These are phyloP conservation scores for Apodemus sylvaticus DNA, from an alignment of 2,113 vertebrate species.

Conservation along the genomic window DNA sequence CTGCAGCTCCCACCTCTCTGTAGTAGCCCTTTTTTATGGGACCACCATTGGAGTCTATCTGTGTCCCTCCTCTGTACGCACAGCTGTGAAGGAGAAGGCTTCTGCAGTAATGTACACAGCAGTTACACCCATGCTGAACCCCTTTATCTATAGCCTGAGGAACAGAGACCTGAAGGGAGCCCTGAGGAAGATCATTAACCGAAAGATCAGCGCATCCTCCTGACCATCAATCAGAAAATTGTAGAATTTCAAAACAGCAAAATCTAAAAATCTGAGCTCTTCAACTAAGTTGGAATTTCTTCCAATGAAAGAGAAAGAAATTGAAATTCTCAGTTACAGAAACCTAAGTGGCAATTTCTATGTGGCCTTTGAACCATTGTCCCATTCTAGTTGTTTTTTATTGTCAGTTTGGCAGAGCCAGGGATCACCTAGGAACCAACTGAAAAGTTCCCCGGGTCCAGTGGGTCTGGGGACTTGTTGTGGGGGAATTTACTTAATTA, in stretches of 20 bases:
- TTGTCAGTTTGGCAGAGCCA: background rate
- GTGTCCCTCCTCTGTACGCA: constrained; percentile 60
- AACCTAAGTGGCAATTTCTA: background rate
- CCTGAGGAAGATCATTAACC: constrained; percentile 37
- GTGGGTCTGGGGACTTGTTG: background rate
- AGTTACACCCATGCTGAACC: constrained; percentile 77
- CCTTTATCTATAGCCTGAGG: constrained; percentile 79
- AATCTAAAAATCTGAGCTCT: background rate
- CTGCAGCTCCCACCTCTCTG: constrained; percentile 78
- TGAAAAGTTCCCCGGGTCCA: background rate
- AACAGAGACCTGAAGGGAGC: constrained; percentile 73
- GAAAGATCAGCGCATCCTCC: constrained; percentile 26
- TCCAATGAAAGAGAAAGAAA: background rate
- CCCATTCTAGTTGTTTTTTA: background rate
- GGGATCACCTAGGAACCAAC: background rate
- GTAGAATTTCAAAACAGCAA: background rate
- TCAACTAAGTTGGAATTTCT: background rate
- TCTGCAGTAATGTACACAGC: constrained; percentile 74
- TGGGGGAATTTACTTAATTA: background rate
- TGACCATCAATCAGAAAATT: background rate
- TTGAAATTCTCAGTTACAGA: background rate
- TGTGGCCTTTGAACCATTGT: background rate
- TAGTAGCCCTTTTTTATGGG: constrained; percentile 71
- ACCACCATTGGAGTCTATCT: constrained; percentile 77
- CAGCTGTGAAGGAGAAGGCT: constrained; percentile 67